phyloP scores from a whole-genome alignment of 2,797 vertebrate species.

The Allobates femoralis region DNA sequence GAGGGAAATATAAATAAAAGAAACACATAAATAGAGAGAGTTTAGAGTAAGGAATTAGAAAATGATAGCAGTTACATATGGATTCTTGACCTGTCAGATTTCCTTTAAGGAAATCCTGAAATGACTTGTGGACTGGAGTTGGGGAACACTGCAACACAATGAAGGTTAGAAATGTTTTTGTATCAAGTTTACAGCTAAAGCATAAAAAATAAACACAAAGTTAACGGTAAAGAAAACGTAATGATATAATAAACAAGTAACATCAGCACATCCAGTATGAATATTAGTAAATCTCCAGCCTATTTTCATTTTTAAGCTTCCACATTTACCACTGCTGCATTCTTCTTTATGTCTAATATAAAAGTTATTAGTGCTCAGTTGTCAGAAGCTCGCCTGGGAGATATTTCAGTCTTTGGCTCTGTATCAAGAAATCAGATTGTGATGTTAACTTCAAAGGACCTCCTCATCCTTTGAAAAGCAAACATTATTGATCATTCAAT shows the following conservation, averaged over 20 bases:
- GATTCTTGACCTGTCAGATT: no score
- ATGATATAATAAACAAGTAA: neutral
- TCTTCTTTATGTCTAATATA: conserved; percentile 56
- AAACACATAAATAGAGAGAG: no score
- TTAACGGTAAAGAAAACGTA: neutral
- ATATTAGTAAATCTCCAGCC: neutral
- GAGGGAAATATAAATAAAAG: no score
- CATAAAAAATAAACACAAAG: neutral
- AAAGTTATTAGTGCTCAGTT: conserved; percentile 56
- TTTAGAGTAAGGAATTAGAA: no score
- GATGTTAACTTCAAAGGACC: conserved; percentile 69
- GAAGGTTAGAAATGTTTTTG: neutral
- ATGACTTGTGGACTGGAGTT: no score
- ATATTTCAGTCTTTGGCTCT: conserved; percentile 56
- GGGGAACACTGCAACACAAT: no score
- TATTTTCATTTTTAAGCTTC: neutral
- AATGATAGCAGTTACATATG: no score
- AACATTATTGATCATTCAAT: conserved; percentile 68
- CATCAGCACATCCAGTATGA: neutral
- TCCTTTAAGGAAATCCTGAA: no score
- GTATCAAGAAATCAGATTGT: conserved; percentile 64
- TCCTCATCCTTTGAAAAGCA: conserved; percentile 67
- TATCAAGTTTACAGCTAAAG: neutral
- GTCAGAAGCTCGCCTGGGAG: conserved; percentile 65
- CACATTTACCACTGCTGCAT: no score